Evolutionary conservation across 2,113 vertebrate species (phyloP), one percentile per base, ranked within the genome.

Genomic region (Saccopteryx bilineata): DNA sequence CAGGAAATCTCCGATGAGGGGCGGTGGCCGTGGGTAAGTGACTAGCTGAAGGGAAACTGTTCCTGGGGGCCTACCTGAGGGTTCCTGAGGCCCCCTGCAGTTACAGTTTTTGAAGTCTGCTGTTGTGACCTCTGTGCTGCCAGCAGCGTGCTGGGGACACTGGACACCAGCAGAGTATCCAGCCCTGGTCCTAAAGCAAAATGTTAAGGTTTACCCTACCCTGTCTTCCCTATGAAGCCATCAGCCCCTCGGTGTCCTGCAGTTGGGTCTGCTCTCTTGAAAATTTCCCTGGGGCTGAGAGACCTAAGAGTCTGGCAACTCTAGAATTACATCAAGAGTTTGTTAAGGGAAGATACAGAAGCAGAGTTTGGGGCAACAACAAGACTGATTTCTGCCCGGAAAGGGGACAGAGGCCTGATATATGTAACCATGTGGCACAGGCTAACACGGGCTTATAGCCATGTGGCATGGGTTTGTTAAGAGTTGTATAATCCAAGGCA

Each of bases 171-270:
- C 54, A 46, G 19, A 48, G 52, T 75, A 15, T 65, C 18, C 9
- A 31, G n/a, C 56, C 68, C 31, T 65, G 28, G 75, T 71, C 61
- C n/a, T 61, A 91, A 81, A 88, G 87, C 60, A 76, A 56, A 95
- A 19, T n/a, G 66, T 1, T 52, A 11, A 52, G 4, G 58, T 75
- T 28, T 50, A 23, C 78, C 61, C n/a, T 87, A 39, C 9, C 24
- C 61, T 0, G 0, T 31, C 33, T 68, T 52, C 33, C 31, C 76
- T 9, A 7, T 1, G 31, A 83, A 39, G 23, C 46, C 21, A 26
- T 23, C n/a, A 60, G 87, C 5, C 15, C 68, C 0, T 11, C 10
- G 39, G 1, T 31, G 48, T 17, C 28, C 3, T 0, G 23, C 10
- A 61, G 18, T n/a, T 11, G 5, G 9, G 69, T 86, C 54, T 85